Conservation (phyloP, 2,113 vertebrate genomes). For the Antigone vipio region DNA sequence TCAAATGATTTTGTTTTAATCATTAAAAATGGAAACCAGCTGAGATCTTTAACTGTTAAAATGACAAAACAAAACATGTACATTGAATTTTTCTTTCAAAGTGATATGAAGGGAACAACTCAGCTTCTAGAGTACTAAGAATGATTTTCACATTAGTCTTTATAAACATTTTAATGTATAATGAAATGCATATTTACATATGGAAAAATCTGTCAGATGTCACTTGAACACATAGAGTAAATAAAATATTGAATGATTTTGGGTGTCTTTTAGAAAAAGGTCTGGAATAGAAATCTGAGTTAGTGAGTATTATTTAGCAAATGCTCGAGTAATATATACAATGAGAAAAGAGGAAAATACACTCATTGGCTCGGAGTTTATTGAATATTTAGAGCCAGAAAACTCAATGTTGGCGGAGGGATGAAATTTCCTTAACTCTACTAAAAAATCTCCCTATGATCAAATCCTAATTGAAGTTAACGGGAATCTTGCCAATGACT, state of each 20-base stretch:
- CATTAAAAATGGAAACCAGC: conserved; percentile 10
- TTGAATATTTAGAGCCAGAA: conserved; percentile 5
- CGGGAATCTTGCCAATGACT: background rate
- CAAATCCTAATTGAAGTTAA: background rate
- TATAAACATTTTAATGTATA: conserved; percentile 19
- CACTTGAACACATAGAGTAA: background rate
- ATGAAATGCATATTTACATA: background rate
- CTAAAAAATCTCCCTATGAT: background rate
- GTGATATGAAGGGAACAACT: background rate
- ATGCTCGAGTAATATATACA: background rate
- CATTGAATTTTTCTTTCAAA: background rate
- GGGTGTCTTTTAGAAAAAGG: background rate
- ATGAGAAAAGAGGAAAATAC: conserved; percentile 4
- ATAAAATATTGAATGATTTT: background rate
- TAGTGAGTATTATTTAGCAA: conserved; percentile 20
- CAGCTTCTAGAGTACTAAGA: background rate
- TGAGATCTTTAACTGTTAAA: background rate
- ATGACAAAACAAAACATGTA: background rate
- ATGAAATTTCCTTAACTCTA: background rate
- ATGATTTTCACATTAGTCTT: background rate
- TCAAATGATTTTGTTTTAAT: conserved; percentile 4
- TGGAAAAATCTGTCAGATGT: background rate
- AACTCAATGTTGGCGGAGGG: background rate
- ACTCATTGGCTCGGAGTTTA: background rate
- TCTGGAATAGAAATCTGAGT: background rate